These are phyloP conservation scores for Parnassius apollo DNA, from an alignment of 2,888 invertebrate genomes.

Conservation along the genomic window DNA sequence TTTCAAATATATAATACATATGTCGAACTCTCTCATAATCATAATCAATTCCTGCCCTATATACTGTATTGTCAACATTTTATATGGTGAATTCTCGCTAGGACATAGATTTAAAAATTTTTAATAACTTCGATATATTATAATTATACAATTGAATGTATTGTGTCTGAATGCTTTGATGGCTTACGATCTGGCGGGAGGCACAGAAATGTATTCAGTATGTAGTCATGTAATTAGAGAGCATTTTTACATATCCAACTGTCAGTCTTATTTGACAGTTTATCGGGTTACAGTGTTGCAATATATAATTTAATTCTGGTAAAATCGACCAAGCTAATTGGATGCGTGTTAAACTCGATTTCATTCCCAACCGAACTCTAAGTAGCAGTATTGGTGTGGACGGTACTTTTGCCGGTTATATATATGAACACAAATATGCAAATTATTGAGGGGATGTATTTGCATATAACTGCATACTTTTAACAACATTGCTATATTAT, in stretches of 20 bases:
- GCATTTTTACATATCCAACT: neutral
- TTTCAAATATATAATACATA: conserved; percentile 18
- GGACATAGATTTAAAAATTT: conserved; percentile 5
- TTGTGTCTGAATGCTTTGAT: neutral
- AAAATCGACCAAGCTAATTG: no score
- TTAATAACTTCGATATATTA: neutral
- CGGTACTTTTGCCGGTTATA: no score
- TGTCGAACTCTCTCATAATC: conserved; percentile 19
- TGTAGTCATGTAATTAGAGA: neutral
- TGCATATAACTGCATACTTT: no score
- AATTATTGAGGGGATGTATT: no score
- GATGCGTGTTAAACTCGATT: no score
- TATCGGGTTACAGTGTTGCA: neutral
- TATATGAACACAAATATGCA: no score
- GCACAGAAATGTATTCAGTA: neutral
- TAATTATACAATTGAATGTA: neutral
- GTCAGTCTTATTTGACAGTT: neutral
- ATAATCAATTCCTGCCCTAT: conserved; percentile 25
- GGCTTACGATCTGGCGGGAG: neutral
- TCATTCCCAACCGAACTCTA: no score
- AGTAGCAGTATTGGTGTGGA: no score
- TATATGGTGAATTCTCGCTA: conserved; percentile 17
- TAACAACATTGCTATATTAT: no score
- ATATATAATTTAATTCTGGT: neutral
- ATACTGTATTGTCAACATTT: conserved; percentile 15